These are phyloP conservation scores for Sisyra nigra DNA, from an alignment of 2,888 invertebrate species.

Conservation along the genomic window DNA sequence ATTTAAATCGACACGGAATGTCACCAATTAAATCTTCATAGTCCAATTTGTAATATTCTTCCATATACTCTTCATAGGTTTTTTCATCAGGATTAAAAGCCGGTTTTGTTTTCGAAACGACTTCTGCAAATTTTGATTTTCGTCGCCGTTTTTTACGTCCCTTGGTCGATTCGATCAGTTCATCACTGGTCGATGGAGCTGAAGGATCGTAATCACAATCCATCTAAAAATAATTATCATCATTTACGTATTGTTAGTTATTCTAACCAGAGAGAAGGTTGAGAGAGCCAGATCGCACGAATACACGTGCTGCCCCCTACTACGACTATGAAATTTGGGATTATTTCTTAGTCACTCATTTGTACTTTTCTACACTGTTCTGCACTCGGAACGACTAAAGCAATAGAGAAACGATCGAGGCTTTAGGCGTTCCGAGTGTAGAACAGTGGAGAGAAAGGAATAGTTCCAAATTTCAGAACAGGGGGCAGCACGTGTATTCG, in stretches of 20 bases:
- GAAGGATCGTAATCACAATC: slow-evolving; percentile 69
- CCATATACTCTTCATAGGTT: slow-evolving; percentile 74
- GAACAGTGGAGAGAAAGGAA: slow-evolving; percentile 2
- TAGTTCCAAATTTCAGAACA: neutral
- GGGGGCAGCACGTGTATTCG: too few species aligned
- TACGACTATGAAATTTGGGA: too few species aligned
- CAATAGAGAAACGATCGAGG: too few species aligned
- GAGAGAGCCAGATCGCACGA: too few species aligned
- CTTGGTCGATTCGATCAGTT: slow-evolving; percentile 37
- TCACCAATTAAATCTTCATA: slow-evolving; percentile 93
- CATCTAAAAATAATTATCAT: slow-evolving; percentile 51
- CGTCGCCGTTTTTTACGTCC: slow-evolving; percentile 39
- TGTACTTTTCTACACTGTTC: too few species aligned
- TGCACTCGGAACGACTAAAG: too few species aligned
- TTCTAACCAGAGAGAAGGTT: too few species aligned
- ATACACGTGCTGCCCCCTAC: too few species aligned
- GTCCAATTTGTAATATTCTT: slow-evolving; percentile 89
- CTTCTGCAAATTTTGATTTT: slow-evolving; percentile 60
- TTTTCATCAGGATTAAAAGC: slow-evolving; percentile 63
- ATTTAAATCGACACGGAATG: slow-evolving; percentile 82
- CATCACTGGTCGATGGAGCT: slow-evolving; percentile 33
- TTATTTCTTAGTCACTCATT: too few species aligned
- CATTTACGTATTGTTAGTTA: neutral
- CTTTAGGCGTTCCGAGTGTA: too few species aligned
- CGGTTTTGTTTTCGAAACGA: slow-evolving; percentile 62